Evolutionary conservation across 2,797 vertebrate species (phyloP).

Genomic region (Liasis olivaceus): DNA sequence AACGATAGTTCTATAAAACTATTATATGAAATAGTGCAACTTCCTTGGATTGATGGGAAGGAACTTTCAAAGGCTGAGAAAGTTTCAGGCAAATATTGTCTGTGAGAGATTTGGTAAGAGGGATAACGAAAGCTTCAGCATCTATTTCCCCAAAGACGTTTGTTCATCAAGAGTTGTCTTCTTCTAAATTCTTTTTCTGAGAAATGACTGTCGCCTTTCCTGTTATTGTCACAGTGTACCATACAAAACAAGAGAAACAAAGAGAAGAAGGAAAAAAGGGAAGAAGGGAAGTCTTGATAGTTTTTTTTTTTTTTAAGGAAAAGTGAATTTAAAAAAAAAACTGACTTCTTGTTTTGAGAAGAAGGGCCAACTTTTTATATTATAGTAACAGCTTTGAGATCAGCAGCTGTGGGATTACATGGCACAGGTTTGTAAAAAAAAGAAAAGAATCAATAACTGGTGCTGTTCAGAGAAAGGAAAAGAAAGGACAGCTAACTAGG

Average conservation of each 20-base stretch:
- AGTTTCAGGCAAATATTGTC: conserved; percentile 63
- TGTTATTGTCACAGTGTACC: conserved; percentile 62
- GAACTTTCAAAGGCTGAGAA: conserved; percentile 71
- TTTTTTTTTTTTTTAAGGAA: conserved; percentile 37
- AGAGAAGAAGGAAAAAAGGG: conserved; percentile 13
- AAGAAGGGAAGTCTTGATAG: conserved; percentile 68
- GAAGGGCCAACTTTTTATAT: conserved; percentile 79
- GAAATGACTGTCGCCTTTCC: conserved; percentile 59
- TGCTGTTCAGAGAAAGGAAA: conserved; percentile 82
- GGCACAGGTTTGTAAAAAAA: conserved; percentile 79
- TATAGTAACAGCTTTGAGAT: conserved; percentile 81
- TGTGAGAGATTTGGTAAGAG: conserved; percentile 27
- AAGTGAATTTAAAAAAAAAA: conserved; percentile 69
- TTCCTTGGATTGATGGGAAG: conserved; percentile 57
- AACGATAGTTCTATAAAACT: conserved; percentile 60
- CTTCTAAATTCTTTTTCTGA: conserved; percentile 22
- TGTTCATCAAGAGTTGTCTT: conserved; percentile 55
- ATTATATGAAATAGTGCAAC: conserved; percentile 60
- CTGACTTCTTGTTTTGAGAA: conserved; percentile 77
- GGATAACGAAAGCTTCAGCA: conserved; percentile 73
- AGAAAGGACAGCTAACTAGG: conserved; percentile 85
- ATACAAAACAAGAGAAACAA: conserved; percentile 45
- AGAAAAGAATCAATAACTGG: conserved; percentile 80
- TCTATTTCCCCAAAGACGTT: conserved; percentile 65
- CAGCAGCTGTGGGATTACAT: conserved; percentile 79